Percentiles rank a stretch among this genome's conserved stretches.
These are phyloP conservation scores for Dasyprocta punctata DNA, from an alignment of 2,113 vertebrate genomes.

Conservation along the genomic window DNA sequence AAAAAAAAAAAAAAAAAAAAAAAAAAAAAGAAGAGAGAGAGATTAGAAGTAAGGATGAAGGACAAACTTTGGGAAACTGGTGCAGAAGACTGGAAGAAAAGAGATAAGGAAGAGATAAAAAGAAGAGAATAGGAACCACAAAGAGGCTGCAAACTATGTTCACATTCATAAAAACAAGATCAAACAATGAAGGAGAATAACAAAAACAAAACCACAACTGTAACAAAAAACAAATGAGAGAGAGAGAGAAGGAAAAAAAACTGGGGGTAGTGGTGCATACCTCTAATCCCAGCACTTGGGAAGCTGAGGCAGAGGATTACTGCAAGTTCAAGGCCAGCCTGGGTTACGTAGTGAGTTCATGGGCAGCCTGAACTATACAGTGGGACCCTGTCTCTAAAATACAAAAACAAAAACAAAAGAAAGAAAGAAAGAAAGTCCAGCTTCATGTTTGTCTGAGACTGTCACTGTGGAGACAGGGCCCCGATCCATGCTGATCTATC, in stretches of 20 bases:
- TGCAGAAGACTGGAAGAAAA: neutral
- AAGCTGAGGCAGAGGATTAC: too few relatives aligned
- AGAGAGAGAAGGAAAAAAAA: neutral
- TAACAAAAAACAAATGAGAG: neutral
- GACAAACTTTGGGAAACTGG: neutral
- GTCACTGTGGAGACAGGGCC: neutral
- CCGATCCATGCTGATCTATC: neutral
- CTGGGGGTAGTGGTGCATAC: too few relatives aligned
- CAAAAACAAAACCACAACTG: neutral
- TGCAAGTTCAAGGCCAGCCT: too few relatives aligned
- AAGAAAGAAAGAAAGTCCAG: neutral
- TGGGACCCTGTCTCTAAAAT: too few relatives aligned
- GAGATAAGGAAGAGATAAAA: neutral
- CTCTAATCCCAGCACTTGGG: too few relatives aligned
- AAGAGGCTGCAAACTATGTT: neutral
- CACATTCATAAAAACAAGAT: neutral
- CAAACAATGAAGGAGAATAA: neutral
- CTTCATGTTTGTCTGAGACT: neutral
- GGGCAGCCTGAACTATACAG: too few relatives aligned
- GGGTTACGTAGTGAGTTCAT: too few relatives aligned
- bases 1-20: too few relatives aligned
- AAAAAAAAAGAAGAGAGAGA: neutral
- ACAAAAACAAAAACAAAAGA: neutral
- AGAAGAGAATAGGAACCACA: neutral
- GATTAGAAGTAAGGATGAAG: neutral